These are phyloP conservation scores for Ophion ellenae DNA, from an alignment of 2,888 invertebrate genomes.

Conservation along the genomic window DNA sequence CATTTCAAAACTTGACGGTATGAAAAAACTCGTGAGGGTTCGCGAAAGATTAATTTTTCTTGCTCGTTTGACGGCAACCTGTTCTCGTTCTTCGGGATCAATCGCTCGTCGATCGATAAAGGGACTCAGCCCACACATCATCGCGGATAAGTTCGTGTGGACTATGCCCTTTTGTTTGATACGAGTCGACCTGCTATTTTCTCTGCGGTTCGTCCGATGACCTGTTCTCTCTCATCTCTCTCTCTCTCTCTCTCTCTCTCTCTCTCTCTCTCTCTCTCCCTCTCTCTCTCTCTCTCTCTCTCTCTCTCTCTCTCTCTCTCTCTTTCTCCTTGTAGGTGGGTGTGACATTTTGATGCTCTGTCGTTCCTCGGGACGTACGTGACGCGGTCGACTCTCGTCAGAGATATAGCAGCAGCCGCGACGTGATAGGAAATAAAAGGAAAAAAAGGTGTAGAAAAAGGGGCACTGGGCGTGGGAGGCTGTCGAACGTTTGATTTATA, in stretches of 20 bases:
- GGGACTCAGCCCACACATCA: background rate
- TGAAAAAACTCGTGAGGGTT: slow-evolving; percentile 23
- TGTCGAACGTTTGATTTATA: slow-evolving; percentile 74
- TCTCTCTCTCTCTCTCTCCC: background rate
- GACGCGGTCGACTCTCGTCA: slow-evolving; percentile 62
- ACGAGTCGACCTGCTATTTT: background rate
- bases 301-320: background rate
- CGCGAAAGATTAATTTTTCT: slow-evolving; percentile 54
- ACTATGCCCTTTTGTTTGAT: background rate
- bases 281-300: background rate
- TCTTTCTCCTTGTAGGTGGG: background rate
- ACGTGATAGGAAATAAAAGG: slow-evolving; percentile 50
- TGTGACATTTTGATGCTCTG: slow-evolving; percentile 28
- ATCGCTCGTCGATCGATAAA: background rate
- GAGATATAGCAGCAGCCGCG: slow-evolving; percentile 57
- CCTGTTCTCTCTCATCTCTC: background rate
- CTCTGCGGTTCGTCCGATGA: background rate
- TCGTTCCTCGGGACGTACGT: slow-evolving; percentile 62
- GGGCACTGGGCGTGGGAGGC: slow-evolving; percentile 33
- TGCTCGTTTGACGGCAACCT: slow-evolving; percentile 41
- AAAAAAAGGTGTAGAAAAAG: slow-evolving; percentile 50
- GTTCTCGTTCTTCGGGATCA: slow-evolving; percentile 12
- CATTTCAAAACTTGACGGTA: background rate
- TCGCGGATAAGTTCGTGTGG: background rate
- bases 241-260: background rate